phyloP scores from a whole-genome alignment of 1,140 invertebrate genomes.

The Listronotus bonariensis region DNA sequence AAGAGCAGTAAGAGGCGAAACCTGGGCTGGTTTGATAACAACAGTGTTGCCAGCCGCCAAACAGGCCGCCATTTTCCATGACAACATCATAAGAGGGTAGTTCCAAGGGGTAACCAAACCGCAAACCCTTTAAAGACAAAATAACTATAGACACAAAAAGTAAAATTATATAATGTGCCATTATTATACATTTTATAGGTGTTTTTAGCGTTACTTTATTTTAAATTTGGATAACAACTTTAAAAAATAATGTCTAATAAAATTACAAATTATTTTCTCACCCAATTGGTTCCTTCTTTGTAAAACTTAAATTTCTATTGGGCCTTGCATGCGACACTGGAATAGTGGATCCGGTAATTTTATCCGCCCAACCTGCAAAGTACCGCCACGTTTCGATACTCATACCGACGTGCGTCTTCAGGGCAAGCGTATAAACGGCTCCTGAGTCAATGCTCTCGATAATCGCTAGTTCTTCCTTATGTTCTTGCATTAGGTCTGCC shows the following conservation, averaged over 20 bases:
- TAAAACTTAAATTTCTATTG: constrained; percentile 87
- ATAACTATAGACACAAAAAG: not conserved
- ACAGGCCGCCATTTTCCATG: constrained; percentile 97
- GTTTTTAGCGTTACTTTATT: no score
- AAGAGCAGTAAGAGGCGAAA: constrained; percentile 87
- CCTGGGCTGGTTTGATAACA: constrained; percentile 93
- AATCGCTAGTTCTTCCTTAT: constrained; percentile 93
- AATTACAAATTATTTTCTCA: constrained; percentile 48
- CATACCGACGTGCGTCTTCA: constrained; percentile 95
- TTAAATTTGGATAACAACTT: no score
- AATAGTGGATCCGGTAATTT: constrained; percentile 90
- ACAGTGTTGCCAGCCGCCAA: constrained; percentile 92
- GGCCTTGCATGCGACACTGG: constrained; percentile 87
- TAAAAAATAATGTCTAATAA: not conserved
- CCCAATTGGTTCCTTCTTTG: constrained; percentile 87
- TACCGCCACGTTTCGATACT: constrained; percentile 92
- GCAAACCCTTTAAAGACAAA: constrained; percentile 70
- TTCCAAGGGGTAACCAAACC: constrained; percentile 98
- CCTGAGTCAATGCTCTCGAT: constrained; percentile 92
- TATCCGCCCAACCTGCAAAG: constrained; percentile 94
- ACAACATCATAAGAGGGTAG: constrained; percentile 96
- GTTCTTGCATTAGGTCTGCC: constrained; percentile 91
- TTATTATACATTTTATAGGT: no score
- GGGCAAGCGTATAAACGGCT: constrained; percentile 91
- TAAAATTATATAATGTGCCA: no score